Conservation (phyloP, 1,140 invertebrate species). For the Geopemphigus sp. region DNA sequence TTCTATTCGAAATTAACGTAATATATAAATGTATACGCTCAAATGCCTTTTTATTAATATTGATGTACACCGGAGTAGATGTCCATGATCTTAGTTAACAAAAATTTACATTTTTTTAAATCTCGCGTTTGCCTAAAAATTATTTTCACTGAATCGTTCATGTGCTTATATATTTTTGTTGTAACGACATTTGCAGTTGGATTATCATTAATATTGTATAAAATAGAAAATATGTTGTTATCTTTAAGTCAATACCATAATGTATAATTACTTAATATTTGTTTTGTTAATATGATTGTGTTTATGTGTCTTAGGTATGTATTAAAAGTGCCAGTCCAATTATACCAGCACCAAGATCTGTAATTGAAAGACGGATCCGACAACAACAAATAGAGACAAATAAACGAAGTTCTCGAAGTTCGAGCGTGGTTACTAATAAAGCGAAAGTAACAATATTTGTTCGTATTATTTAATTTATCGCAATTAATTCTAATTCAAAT, state of each 20-base stretch:
- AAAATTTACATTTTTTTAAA: not conserved
- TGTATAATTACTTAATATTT: too few species aligned
- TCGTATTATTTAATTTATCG: not conserved
- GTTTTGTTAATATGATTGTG: too few species aligned
- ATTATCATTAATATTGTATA: too few species aligned
- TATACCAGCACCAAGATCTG: constrained; percentile 53
- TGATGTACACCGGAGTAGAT: not conserved
- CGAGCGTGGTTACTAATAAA: constrained; percentile 21
- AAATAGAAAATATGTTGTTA: too few species aligned
- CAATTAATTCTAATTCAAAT: not conserved
- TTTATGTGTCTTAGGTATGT: constrained; percentile 52
- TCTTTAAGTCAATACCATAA: too few species aligned
- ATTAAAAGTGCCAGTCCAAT: constrained; percentile 54
- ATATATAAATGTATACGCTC: too few species aligned
- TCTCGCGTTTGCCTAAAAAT: not conserved
- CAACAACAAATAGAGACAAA: constrained; percentile 40
- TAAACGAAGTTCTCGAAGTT: constrained; percentile 37
- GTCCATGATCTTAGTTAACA: not conserved
- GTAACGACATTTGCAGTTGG: too few species aligned
- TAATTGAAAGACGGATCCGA: constrained; percentile 53
- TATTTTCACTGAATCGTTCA: too few species aligned
- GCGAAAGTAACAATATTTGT: constrained; percentile 17
- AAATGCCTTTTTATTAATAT: not conserved
- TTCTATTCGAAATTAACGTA: too few species aligned
- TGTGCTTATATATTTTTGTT: too few species aligned